These are phyloP conservation scores for Trissolcus brochymenae DNA, from an alignment of 2,888 invertebrate species.

Conservation along the genomic window DNA sequence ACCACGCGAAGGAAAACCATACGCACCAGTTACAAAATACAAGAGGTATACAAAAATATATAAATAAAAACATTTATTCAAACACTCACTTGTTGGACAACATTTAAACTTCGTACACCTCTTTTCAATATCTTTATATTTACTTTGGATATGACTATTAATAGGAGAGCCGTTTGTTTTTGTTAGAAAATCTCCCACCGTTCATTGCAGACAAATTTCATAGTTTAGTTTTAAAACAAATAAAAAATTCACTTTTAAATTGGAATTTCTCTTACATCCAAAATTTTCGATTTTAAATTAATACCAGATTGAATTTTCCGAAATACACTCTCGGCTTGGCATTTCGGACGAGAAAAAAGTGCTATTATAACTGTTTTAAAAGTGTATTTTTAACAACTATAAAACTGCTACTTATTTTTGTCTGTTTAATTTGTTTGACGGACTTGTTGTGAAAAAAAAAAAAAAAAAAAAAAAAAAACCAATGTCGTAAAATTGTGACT, in stretches of 20 bases:
- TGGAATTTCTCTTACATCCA: too few relatives aligned
- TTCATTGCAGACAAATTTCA: not conserved
- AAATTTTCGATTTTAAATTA: too few relatives aligned
- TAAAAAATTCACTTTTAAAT: too few relatives aligned
- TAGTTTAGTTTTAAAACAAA: too few relatives aligned
- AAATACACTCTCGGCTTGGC: not conserved
- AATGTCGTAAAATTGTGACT: not conserved
- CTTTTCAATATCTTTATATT: not conserved
- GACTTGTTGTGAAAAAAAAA: not conserved
- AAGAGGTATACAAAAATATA: slow-evolving; percentile 66
- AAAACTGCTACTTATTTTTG: not conserved
- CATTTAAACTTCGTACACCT: not conserved
- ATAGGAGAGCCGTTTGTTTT: not conserved
- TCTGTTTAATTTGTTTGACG: too few relatives aligned
- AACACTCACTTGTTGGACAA: not conserved
- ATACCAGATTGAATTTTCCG: too few relatives aligned
- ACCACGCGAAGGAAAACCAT: slow-evolving; percentile 73
- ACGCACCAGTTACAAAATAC: slow-evolving; percentile 74
- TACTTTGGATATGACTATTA: not conserved
- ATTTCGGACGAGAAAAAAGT: too few relatives aligned
- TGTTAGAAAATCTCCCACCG: not conserved
- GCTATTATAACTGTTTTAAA: too few relatives aligned
- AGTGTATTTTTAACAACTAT: too few relatives aligned
- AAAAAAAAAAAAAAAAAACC: not conserved
- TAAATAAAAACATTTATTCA: not conserved